Evolutionary conservation across 37 sponge, comb jelly and placozoan species (phyloP).

Genomic region (Geodia barretti): DNA sequence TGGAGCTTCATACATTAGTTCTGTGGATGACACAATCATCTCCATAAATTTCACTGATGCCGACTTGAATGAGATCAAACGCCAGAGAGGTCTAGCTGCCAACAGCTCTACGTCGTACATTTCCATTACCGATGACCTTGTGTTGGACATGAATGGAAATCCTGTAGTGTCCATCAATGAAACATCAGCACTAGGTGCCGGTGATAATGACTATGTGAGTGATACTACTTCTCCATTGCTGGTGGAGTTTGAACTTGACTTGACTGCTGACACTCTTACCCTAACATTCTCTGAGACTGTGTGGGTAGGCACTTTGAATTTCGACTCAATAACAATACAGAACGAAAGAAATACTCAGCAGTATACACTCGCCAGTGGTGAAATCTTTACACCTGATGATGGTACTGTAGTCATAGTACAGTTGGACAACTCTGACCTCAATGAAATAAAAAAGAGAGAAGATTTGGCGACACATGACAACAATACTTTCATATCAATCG

Average conservation of each 20-base stretch:
- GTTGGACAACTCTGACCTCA: constrained; percentile 69
- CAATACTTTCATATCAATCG: constrained; percentile 62
- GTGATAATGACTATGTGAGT: constrained; percentile 13
- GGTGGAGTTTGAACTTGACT: constrained; percentile 56
- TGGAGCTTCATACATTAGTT: constrained; percentile 47
- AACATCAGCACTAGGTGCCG: constrained; percentile 26
- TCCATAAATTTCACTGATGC: constrained; percentile 25
- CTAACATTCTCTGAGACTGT: constrained; percentile 84
- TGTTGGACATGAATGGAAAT: constrained; percentile 81
- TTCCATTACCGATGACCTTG: constrained; percentile 24
- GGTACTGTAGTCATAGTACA: constrained; percentile 59
- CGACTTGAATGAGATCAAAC: constrained; percentile 86
- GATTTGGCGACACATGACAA: constrained; percentile 56
- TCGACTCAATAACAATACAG: constrained; percentile 46
- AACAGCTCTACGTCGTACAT: constrained; percentile 56
- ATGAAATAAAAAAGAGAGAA: constrained; percentile 70
- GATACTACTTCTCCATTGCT: constrained; percentile 67
- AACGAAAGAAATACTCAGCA: constrained; percentile 20
- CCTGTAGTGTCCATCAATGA: constrained; percentile 38
- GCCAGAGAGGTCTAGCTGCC: constrained; percentile 69
- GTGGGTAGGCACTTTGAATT: constrained; percentile 40
- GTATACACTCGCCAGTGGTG: neutral
- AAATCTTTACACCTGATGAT: constrained; percentile 29
- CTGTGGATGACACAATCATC: constrained; percentile 46
- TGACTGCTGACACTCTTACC: constrained; percentile 66